Evolutionary conservation across 92 coral and sea anemone genomes (phyloP).

Genomic region (Diadumene lineata): DNA sequence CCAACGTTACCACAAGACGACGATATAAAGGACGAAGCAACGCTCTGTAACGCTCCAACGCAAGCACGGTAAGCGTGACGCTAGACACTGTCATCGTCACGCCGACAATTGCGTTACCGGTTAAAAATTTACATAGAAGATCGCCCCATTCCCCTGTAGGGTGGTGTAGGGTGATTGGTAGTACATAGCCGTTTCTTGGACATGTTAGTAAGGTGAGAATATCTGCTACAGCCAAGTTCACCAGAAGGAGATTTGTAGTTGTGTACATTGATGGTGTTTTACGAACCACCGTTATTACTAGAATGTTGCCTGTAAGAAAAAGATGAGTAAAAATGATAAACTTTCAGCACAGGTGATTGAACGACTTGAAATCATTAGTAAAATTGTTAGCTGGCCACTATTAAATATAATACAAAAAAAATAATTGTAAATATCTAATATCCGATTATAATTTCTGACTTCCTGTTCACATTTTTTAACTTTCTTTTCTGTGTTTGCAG

Average conservation of each 20-base stretch:
- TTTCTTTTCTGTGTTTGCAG: no score
- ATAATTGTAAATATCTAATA: no score
- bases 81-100: constrained; percentile 58
- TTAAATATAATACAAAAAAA: no score
- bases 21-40: constrained; percentile 59
- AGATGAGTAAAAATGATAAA: no score
- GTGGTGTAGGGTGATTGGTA: constrained; percentile 54
- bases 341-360: neutral
- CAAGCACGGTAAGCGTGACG: constrained; percentile 57
- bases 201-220: constrained; percentile 55
- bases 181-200: constrained; percentile 60
- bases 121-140: constrained; percentile 63
- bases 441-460: no score
- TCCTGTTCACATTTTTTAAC: no score
- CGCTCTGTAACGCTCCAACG: constrained; percentile 75
- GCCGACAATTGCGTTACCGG: constrained; percentile 72
- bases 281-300: constrained; percentile 57
- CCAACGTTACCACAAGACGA: constrained; percentile 28
- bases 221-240: constrained; percentile 68
- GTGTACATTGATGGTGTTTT: constrained; percentile 61
- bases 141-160: constrained; percentile 66
- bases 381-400: no score
- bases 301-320: constrained; percentile 44
- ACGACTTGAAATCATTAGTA: neutral
- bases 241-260: constrained; percentile 64